Conservation (phyloP, 2,888 invertebrate genomes). For the Rhagonycha fulva region DNA sequence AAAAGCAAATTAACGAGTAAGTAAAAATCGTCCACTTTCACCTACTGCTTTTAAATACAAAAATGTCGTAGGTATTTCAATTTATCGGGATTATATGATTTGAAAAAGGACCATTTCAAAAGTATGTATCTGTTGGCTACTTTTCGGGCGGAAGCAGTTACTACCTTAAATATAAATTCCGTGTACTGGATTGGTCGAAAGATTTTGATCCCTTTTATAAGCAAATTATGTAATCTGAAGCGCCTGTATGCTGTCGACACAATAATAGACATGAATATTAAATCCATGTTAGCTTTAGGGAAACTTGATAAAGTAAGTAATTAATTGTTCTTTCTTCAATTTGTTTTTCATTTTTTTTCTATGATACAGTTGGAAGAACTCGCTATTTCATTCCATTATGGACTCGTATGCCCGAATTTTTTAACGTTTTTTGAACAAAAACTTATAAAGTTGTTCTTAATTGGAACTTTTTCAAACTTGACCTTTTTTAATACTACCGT, state of each 20-base stretch:
- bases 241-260: slow-evolving; percentile 15
- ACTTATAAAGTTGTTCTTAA: neutral
- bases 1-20: neutral
- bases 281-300: neutral
- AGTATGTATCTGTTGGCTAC: neutral
- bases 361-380: neutral
- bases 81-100: neutral
- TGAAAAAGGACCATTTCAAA: neutral
- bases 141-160: slow-evolving; percentile 5
- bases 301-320: neutral
- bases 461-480: neutral
- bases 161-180: slow-evolving; percentile 14
- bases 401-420: neutral
- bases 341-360: neutral
- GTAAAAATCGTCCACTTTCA: neutral
- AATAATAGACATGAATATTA: neutral
- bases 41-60: neutral
- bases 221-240: slow-evolving; percentile 3
- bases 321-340: neutral
- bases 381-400: neutral
- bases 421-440: neutral
- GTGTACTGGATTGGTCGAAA: slow-evolving; percentile 13
- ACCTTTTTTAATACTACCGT: neutral
- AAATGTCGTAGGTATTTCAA: neutral
- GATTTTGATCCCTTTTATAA: neutral